Conservation (phyloP, 2,113 vertebrate species). For the Melospiza melodia region DNA sequence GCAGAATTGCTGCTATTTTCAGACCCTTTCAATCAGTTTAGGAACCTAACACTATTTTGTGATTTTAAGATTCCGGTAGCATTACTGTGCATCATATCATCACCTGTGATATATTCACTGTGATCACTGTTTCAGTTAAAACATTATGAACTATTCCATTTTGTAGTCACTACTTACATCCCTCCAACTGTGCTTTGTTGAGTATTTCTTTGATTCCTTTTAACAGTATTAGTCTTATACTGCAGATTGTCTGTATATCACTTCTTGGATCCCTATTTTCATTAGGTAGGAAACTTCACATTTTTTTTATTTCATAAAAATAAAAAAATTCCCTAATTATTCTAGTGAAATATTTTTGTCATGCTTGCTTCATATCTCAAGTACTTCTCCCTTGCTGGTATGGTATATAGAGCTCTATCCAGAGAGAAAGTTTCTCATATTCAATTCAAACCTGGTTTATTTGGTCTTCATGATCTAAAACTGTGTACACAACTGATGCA, state of each 20-base stretch:
- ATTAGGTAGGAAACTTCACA: neutral
- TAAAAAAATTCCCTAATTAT: neutral
- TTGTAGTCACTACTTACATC: neutral
- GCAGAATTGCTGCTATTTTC: neutral
- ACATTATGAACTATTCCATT: neutral
- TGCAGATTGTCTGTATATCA: neutral
- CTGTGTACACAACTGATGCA: neutral
- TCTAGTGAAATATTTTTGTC: neutral
- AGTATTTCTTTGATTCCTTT: neutral
- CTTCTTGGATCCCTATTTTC: neutral
- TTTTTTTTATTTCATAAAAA: neutral
- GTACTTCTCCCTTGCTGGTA: neutral
- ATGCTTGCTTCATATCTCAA: neutral
- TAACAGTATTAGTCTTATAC: neutral
- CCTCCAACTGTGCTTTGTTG: neutral
- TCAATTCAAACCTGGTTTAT: neutral
- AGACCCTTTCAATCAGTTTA: neutral
- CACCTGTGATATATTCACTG: neutral
- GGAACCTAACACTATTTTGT: neutral
- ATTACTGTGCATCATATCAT: neutral
- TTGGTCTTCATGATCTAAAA: neutral
- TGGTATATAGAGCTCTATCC: neutral
- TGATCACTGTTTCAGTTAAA: neutral
- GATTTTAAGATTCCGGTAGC: neutral
- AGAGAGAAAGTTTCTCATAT: neutral